phyloP scores from a whole-genome alignment of 2,797 vertebrate genomes.

The Hippopotamyrus pictus region DNA sequence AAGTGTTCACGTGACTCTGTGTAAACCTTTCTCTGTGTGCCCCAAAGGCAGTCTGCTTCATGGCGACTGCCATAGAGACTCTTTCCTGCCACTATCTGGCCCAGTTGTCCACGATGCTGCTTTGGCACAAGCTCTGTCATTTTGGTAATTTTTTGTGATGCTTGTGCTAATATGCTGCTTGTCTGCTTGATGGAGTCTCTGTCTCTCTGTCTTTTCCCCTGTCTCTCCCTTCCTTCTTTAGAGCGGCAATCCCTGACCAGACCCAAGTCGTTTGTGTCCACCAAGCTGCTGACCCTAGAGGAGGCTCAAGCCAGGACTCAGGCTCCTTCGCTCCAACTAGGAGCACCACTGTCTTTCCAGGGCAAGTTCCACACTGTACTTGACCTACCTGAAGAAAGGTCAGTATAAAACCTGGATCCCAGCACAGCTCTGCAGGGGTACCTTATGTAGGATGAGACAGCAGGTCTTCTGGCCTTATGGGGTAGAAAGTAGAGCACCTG shows the following conservation, averaged over 20 bases:
- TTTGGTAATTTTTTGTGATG: not conserved
- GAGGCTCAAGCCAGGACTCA: slow-evolving; percentile 72
- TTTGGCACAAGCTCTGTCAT: not conserved
- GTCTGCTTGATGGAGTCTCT: not conserved
- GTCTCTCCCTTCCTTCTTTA: slow-evolving; percentile 24
- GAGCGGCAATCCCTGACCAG: slow-evolving; percentile 64
- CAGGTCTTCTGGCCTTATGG: not conserved
- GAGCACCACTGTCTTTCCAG: slow-evolving; percentile 35
- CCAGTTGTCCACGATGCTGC: not conserved
- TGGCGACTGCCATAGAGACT: not conserved
- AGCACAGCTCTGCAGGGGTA: not conserved
- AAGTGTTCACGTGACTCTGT: not conserved
- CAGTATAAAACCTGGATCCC: not conserved
- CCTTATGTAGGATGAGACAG: not conserved
- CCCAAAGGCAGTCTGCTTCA: not conserved
- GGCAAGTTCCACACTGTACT: slow-evolving; percentile 48
- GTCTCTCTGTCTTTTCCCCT: not conserved
- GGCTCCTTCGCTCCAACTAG: slow-evolving; percentile 48
- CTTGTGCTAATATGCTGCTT: not conserved
- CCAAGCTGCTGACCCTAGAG: slow-evolving; percentile 65
- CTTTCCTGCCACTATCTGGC: slow-evolving; percentile 1
- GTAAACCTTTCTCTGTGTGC: not conserved
- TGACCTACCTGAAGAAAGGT: slow-evolving; percentile 56
- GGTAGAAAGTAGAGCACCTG: not conserved
- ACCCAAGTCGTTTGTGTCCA: slow-evolving; percentile 69